Percentiles rank a stretch among this genome's conserved stretches.
Evolutionary conservation across 2,797 vertebrate genomes (phyloP).

Genomic region (Apogon hyalosoma): DNA sequence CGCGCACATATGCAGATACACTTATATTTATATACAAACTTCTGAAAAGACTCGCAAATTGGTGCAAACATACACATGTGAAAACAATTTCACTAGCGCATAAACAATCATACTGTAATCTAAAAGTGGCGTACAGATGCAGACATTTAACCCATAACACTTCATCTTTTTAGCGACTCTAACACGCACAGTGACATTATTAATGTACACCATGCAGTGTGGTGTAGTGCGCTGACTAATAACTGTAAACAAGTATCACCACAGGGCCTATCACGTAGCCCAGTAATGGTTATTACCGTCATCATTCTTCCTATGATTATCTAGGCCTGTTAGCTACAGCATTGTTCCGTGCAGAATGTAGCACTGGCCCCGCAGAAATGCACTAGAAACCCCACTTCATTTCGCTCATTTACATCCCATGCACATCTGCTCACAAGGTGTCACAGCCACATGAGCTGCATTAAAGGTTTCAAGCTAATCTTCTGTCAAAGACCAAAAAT

Average conservation of each 20-base stretch:
- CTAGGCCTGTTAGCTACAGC: slow-evolving; percentile 54
- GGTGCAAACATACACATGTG: slow-evolving; percentile 2
- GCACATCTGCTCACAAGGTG: slow-evolving; percentile 69
- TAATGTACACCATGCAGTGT: slow-evolving; percentile 63
- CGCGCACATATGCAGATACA: slow-evolving; percentile 23
- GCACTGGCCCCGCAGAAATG: slow-evolving; percentile 14
- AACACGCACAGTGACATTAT: slow-evolving; percentile 36
- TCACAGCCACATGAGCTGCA: slow-evolving; percentile 17
- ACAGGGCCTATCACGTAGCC: slow-evolving; percentile 68
- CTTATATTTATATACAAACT: not conserved
- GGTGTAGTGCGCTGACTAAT: slow-evolving; percentile 68
- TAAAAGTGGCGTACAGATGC: slow-evolving; percentile 29
- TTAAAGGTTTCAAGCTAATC: slow-evolving; percentile 55
- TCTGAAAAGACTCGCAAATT: slow-evolving; percentile 19
- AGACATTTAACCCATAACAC: slow-evolving; percentile 41
- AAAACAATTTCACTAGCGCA: slow-evolving; percentile 30
- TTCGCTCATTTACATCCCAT: slow-evolving; percentile 45
- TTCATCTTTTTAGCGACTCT: slow-evolving; percentile 25
- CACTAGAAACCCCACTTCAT: slow-evolving; percentile 11
- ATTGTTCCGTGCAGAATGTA: slow-evolving; percentile 43
- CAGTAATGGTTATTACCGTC: slow-evolving; percentile 78
- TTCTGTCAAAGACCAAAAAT: slow-evolving; percentile 31
- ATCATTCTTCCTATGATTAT: slow-evolving; percentile 78
- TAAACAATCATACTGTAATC: slow-evolving; percentile 38
- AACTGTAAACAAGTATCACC: slow-evolving; percentile 79